Conservation (phyloP, 2,113 vertebrate species). For the Xiphorhynchus elegans region DNA sequence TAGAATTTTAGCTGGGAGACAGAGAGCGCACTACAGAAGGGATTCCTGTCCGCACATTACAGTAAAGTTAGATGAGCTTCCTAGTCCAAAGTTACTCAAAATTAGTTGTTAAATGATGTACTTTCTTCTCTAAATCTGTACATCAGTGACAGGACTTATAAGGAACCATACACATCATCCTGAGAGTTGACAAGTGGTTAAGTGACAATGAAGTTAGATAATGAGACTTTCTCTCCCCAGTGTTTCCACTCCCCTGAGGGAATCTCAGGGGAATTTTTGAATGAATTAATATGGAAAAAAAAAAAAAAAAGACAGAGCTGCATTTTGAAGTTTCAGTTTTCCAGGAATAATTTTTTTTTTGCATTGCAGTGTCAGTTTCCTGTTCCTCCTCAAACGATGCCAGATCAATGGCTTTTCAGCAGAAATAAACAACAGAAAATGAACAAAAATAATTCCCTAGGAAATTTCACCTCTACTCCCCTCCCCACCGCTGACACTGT, state of each 20-base stretch:
- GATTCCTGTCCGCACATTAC: background rate
- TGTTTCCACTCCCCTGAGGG: background rate
- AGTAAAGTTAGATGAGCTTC: background rate
- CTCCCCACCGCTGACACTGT: background rate
- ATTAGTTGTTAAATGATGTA: background rate
- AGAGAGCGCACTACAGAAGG: background rate
- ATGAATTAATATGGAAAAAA: background rate
- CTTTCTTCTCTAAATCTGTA: background rate
- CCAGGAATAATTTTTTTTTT: background rate
- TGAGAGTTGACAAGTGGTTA: slow-evolving; percentile 10
- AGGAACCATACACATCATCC: background rate
- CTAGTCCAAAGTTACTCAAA: background rate
- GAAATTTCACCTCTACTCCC: slow-evolving; percentile 27
- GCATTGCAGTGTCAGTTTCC: slow-evolving; percentile 18
- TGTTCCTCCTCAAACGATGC: background rate
- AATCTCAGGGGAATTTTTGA: background rate
- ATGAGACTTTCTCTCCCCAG: background rate
- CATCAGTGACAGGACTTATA: background rate
- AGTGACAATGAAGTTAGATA: background rate
- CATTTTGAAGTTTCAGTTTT: slow-evolving; percentile 13
- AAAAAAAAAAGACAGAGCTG: background rate
- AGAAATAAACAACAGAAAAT: slow-evolving; percentile 23
- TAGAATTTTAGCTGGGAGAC: background rate
- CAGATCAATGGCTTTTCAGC: background rate
- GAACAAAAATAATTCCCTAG: slow-evolving; percentile 5